Percentiles rank a stretch among this genome's conserved stretches.
Evolutionary conservation across 1,140 invertebrate genomes (phyloP).

Genomic region (Hypsibius dujardini): DNA sequence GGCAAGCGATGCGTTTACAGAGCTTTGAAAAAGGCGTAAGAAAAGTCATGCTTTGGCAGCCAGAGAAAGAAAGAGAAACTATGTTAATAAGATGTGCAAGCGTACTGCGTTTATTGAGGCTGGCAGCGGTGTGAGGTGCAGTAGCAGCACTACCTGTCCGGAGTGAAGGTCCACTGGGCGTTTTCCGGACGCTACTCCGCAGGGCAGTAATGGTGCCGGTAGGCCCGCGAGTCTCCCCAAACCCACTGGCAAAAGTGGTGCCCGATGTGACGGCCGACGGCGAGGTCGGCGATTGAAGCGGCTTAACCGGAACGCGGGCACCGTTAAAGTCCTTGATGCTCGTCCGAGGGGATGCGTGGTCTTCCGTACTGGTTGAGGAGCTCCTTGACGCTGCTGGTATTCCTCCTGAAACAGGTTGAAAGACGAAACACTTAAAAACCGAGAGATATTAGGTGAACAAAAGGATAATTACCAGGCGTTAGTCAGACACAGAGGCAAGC

Average conservation of each 20-base stretch:
- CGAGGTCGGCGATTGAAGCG: background rate
- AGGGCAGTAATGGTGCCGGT: no score
- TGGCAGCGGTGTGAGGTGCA: background rate
- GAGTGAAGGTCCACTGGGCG: background rate
- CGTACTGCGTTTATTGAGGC: conserved; percentile 1
- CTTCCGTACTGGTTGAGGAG: background rate
- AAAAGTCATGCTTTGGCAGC: background rate
- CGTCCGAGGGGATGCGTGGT: background rate
- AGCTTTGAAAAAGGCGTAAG: background rate
- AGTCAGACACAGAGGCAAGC: background rate
- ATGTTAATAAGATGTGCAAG: background rate
- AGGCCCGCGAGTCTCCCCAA: no score
- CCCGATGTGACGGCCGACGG: background rate
- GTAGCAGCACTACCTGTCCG: background rate
- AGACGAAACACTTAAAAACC: no score
- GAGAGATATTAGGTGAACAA: no score
- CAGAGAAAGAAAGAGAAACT: background rate
- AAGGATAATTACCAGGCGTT: background rate
- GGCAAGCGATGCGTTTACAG: background rate
- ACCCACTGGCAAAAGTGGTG: no score
- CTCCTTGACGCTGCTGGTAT: background rate
- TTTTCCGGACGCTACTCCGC: background rate
- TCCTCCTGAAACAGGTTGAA: background rate
- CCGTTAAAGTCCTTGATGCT: conserved; percentile 6
- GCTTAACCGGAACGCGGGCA: background rate